Base-by-base conservation (phyloP, 2,113 vertebrate species). In the Chaetodon auriga region DNA sequence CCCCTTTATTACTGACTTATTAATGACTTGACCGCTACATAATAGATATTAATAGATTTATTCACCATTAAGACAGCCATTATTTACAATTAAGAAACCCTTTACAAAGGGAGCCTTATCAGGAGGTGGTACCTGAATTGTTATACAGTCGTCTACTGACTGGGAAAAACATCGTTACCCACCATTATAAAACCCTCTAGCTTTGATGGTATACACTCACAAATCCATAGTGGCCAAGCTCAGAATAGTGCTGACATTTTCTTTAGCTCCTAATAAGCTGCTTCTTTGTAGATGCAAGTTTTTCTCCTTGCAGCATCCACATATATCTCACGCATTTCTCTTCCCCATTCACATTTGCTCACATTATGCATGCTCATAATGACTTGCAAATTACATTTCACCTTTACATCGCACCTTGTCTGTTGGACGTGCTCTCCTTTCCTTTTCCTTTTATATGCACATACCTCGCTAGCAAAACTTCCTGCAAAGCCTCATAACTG, bases 311-410 rank as follows among this genome's bases (percentile, higher is more conserved):
- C 13, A 63, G 55, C 18, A 41, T 23, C 58, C 41, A 57, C 13
- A 36, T 11, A 55, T 86, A 23, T 36, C 16, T 30, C 6, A 8
- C 68, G 12, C 49, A n/a, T 58, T 53, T 63, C 61, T 63, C 54
- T 53, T 38, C 15, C 19, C 73, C 10, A 49, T 60, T 80, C 66
- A 15, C 45, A 71, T 61, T 75, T 18, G 48, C 16, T 8, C 7
- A 43, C 55, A 60, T 58, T 48, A 70, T 70, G 43, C 51, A 58
- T 45, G 64, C 19, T 55, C 23, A 53, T 66, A 66, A 65, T 62
- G 21, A 84, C 38, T 62, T 84, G 60, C 55, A 78, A 73, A 83
- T 80, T 82, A 76, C 62, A 71, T 9, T 7, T 78, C 64, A 81
- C 71, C 75, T 64, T 70, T 53, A 64, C 53, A 74, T 75, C 66